Evolutionary conservation across 2,797 vertebrate genomes (phyloP), one percentile per base, ranked within the genome.

Genomic region (Discoglossus pictus): DNA sequence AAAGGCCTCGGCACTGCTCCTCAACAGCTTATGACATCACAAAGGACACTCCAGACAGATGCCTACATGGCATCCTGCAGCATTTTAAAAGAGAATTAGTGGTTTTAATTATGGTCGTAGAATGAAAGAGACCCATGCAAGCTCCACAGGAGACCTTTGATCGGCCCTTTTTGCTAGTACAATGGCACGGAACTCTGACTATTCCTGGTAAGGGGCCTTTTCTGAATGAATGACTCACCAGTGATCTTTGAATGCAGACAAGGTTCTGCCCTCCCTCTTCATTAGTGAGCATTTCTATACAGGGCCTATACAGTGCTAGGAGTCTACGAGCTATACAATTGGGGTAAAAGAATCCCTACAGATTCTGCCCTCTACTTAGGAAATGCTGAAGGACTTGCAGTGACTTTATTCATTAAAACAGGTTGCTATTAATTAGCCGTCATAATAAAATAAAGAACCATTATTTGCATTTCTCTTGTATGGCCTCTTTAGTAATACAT

Each of bases 31-130:
- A 88, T 88, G 87, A 91, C 90, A 88, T 90, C 89, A 91, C 89
- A 91, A 91, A 91, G 88, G 89, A 87, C 89, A 91, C 90, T 89
- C 86, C 87, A 89, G 88, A 90, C 88, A 90, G 88, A 90, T 89
- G 89, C 90, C 89, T 89, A 88, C 88, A 91, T 88, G 87, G 90
- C 88, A 89, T 90, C 90, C 90, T 88, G 89, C 88, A 88, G 90
- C 85, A 90, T 90, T 91, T 91, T 91, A 89, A 91, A 91, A 91
- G 90, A 91, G 90, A 91, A 90, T 91, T 91, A 91, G 89, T 86
- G 89, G 86, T 89, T 91, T 91, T 91, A 91, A 91, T 91, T 91
- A 91, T 88, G 89, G 89, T 88, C 88, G 86, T 89, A 18, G 78
- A 83, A 84, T 91, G 88, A 91, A 91, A 91, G 84, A 86, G 85